These are phyloP conservation scores for Burhinus bistriatus DNA, from an alignment of 2,113 vertebrate genomes.

Conservation along the genomic window DNA sequence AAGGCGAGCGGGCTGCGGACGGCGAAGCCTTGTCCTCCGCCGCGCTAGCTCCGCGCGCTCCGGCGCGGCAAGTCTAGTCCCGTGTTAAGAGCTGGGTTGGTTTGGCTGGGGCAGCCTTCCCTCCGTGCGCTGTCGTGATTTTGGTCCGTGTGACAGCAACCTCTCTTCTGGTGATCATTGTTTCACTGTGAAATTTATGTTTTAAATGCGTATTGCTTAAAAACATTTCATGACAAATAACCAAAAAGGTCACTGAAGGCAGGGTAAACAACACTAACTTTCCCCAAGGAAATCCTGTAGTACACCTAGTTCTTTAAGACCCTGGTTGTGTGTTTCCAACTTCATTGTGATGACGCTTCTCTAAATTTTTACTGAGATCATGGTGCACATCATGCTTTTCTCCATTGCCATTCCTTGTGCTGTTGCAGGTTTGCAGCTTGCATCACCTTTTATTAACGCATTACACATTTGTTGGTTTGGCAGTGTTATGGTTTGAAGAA, in stretches of 20 bases:
- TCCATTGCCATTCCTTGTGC: not conserved
- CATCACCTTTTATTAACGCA: not conserved
- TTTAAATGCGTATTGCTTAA: not conserved
- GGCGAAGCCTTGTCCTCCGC: not conserved
- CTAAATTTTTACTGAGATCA: not conserved
- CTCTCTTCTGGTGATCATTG: not conserved
- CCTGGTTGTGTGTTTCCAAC: not conserved
- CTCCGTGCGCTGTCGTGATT: rapidly evolving
- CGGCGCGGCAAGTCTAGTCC: no score
- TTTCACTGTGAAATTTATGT: not conserved
- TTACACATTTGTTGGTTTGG: rapidly evolving
- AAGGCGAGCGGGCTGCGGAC: not conserved
- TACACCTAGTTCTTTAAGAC: not conserved
- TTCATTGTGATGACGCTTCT: not conserved
- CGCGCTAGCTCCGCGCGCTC: no score
- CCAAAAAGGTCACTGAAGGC: rapidly evolving
- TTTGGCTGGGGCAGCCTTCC: not conserved
- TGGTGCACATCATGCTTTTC: not conserved
- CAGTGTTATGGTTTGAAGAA: not conserved
- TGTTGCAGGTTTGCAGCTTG: not conserved
- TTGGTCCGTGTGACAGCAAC: not conserved
- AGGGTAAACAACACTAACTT: not conserved
- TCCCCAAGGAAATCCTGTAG: not conserved
- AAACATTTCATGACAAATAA: not conserved
- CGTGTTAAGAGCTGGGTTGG: not conserved